Base-by-base conservation (phyloP, 2,888 invertebrate genomes). In the Philereme vetulata region DNA sequence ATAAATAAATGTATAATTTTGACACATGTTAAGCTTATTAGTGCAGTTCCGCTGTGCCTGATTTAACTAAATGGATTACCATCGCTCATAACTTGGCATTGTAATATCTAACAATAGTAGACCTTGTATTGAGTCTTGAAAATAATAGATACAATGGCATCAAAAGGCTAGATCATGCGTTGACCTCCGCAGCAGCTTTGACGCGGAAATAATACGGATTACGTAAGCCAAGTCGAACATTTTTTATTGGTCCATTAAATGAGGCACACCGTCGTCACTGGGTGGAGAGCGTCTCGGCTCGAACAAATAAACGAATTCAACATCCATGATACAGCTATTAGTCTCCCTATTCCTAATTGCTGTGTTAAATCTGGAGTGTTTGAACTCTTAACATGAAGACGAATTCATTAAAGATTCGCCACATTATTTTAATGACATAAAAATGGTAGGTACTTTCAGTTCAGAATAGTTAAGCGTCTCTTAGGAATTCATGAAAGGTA, bases 241-340 rank as follows among this genome's bases (percentile, higher is more conserved):
- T 91, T 91, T 91, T 91, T 91, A 91, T 90, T 88, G 86, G 88
- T 84, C 87, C 82, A 90, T 90, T 88, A 90, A 89, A 90, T 87
- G 90, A 90, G 90, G 91, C 90, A 88, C 90, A 81, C 83, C 78
- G 84, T 78, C 82, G 77, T 75, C 80, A 77, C 73, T 82, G 89
- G 89, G 89, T 90, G 88, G 86, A 86, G 81, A 86, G 82, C 81
- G 81, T 82, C 78, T 82, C 81, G 81, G 81, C 78, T 82, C 78
- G 75, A 72, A 82, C 84, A 84, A 87, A 87, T 84, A 86, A 85
- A 84, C 78, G 76, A 80, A 80, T 84, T 80, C 76, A 78, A 78
- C 78, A 78, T 78, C 77, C 77, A 82, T 78, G 78, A 84, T 83
- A 81, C 78, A 78, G 77, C 77, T 77, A 58, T 61, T 61, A 61